Percentiles rank a stretch among this genome's conserved stretches.
Evolutionary conservation across 2,888 invertebrate genomes (phyloP).

Genomic region (Lydus trimaculatus): DNA sequence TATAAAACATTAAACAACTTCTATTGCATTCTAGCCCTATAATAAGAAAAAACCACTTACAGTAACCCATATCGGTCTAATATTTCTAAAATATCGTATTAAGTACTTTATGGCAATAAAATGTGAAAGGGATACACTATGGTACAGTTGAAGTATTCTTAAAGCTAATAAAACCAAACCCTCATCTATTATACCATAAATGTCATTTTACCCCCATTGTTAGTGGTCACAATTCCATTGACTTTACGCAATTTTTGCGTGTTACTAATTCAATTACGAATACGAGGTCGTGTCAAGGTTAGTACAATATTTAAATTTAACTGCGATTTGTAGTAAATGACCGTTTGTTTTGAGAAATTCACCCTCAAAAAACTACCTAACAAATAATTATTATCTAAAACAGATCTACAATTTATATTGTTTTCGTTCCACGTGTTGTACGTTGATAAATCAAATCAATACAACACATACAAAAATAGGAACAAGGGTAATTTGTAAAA

Average conservation of each 20-base stretch:
- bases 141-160: not conserved
- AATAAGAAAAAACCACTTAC: not conserved
- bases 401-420: too few relatives aligned
- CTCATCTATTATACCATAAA: not conserved
- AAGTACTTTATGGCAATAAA: not conserved
- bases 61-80: not conserved
- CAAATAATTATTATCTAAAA: too few relatives aligned
- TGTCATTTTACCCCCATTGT: not conserved
- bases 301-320: not conserved
- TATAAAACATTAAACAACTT: not conserved
- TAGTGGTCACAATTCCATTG: not conserved
- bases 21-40: not conserved
- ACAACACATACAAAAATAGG: too few relatives aligned
- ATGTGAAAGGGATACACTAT: not conserved
- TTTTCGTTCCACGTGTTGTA: too few relatives aligned
- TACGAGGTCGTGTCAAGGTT: constrained; percentile 21
- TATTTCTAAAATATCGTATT: not conserved
- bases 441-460: too few relatives aligned
- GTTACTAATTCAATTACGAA: constrained; percentile 26
- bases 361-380: too few relatives aligned
- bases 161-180: not conserved
- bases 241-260: constrained; percentile 14
- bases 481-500: too few relatives aligned
- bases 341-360: too few relatives aligned
- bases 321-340: not conserved